phyloP scores from a whole-genome alignment of 1,140 invertebrate species.

The Dreissena polymorpha region DNA sequence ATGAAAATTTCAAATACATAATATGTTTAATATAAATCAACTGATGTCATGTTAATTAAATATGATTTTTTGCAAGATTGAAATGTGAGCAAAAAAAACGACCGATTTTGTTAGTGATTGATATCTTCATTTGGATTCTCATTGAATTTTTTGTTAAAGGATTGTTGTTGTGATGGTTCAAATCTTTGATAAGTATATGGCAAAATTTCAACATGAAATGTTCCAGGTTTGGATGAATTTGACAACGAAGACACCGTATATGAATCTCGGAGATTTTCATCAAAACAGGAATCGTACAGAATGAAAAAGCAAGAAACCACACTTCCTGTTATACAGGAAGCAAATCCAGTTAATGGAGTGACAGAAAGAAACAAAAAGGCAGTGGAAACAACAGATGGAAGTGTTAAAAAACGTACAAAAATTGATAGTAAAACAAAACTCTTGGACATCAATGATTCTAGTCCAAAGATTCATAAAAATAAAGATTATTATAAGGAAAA shows the following conservation, averaged over 20 bases:
- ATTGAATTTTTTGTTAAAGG: too few species aligned
- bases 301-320: not conserved
- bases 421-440: conserved; percentile 21
- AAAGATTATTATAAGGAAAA: not conserved
- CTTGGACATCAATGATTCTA: conserved; percentile 13
- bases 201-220: not conserved
- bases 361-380: not conserved
- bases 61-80: too few species aligned
- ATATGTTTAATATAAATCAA: too few species aligned
- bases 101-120: too few species aligned
- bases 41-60: too few species aligned
- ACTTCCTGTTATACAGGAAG: conserved; percentile 1
- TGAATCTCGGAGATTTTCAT: not conserved
- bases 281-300: not conserved
- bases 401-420: too few species aligned
- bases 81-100: too few species aligned
- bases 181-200: too few species aligned
- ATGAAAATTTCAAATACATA: too few species aligned
- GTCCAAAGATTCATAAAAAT: conserved; percentile 1
- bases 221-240: conserved; percentile 35
- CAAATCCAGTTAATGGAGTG: not conserved
- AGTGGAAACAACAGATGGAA: not conserved
- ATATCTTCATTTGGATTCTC: too few species aligned
- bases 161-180: too few species aligned
- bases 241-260: conserved; percentile 54